These are phyloP conservation scores for Pteria penguin DNA, from an alignment of 2,888 invertebrate genomes.

Conservation along the genomic window DNA sequence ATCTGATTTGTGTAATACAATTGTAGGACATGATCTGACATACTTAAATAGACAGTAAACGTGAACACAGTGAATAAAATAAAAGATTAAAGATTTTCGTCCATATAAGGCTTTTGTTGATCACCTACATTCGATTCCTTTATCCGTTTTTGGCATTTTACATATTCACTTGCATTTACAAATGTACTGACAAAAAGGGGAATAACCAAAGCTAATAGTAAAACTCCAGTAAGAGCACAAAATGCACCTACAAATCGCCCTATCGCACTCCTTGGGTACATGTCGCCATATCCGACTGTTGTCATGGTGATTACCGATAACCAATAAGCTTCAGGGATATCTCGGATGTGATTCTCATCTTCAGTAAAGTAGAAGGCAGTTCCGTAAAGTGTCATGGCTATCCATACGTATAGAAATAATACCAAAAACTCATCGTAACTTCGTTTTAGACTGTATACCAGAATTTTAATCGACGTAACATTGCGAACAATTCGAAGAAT, in stretches of 20 bases:
- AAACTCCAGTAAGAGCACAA: neutral
- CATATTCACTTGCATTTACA: neutral
- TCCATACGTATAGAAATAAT: neutral
- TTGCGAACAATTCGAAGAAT: neutral
- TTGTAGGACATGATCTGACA: too few relatives aligned
- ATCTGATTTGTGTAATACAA: too few relatives aligned
- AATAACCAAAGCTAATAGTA: neutral
- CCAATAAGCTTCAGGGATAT: slow-evolving; percentile 4
- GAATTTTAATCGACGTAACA: neutral
- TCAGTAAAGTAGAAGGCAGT: neutral
- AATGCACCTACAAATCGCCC: neutral
- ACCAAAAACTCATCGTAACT: neutral
- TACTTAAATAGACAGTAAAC: too few relatives aligned
- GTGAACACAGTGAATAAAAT: too few relatives aligned
- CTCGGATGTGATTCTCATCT: neutral
- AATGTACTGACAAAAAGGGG: slow-evolving; percentile 14
- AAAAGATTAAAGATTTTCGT: too few relatives aligned
- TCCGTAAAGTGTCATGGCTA: neutral
- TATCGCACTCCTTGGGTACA: neutral
- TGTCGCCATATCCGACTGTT: slow-evolving; percentile 19
- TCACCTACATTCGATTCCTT: too few relatives aligned
- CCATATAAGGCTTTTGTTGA: too few relatives aligned
- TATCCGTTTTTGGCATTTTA: too few relatives aligned
- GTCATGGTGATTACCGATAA: slow-evolving; percentile 12
- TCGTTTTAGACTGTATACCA: neutral